Evolutionary conservation across 2,888 invertebrate species (phyloP).

Genomic region (Rhabditophanes sp.): DNA sequence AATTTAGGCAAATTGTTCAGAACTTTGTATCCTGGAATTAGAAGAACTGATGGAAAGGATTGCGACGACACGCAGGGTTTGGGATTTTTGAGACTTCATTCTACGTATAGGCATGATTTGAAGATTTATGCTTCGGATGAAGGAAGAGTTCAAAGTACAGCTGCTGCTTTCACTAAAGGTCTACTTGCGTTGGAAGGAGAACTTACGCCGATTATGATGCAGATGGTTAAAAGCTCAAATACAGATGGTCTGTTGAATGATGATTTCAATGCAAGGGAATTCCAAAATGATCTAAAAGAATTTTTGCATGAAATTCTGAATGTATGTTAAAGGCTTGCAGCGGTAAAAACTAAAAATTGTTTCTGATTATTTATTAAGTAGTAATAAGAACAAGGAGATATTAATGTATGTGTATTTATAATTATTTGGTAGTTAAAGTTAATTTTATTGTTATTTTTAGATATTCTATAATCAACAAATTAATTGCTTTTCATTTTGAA

Average conservation of each 20-base stretch:
- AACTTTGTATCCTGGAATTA: conserved; percentile 74
- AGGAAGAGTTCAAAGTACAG: conserved; percentile 98
- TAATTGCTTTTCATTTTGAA: neutral
- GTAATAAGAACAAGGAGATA: no score
- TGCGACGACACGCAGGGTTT: conserved; percentile 54
- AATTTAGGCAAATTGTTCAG: conserved; percentile 83
- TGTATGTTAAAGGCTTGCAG: conserved; percentile 12
- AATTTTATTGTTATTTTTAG: neutral
- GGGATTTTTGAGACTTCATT: conserved; percentile 80
- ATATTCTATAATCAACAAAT: neutral
- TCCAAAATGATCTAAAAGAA: conserved; percentile 36
- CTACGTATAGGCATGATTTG: conserved; percentile 91
- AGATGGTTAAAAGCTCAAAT: conserved; percentile 93
- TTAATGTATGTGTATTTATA: no score
- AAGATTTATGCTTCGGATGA: conserved; percentile 99
- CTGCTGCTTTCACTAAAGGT: conserved; percentile 97
- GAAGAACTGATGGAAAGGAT: conserved; percentile 36
- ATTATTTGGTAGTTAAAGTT: no score
- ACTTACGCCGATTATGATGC: conserved; percentile 89
- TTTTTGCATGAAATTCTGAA: conserved; percentile 40
- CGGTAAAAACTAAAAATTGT: no score
- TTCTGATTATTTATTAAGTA: no score
- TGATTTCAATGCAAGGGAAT: conserved; percentile 61
- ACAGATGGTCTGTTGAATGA: conserved; percentile 81
- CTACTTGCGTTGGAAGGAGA: conserved; percentile 90